Base-by-base conservation (phyloP, 2,888 invertebrate genomes). In the Dorcus parallelipipedus region DNA sequence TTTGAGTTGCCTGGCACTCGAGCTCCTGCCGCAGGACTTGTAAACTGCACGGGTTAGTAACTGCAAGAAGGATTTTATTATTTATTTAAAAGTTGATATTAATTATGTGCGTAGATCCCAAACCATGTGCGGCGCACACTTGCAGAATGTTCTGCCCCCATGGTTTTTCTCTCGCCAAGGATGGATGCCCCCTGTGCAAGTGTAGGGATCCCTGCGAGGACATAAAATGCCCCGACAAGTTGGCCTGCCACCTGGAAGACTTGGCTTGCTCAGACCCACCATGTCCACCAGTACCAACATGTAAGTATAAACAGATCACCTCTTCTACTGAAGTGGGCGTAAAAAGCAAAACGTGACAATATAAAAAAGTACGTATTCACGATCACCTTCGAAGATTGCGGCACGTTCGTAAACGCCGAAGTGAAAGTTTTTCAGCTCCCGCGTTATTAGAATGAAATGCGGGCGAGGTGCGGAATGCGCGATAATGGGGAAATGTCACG, bases 81-180 rank as follows among this genome's bases (percentile, higher is more conserved):
- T n/a, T n/a, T n/a, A n/a, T n/a, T n/a, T n/a, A n/a, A n/a, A n/a
- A n/a, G n/a, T n/a, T n/a, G n/a, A n/a, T n/a, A n/a, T n/a, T n/a
- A n/a, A n/a, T n/a, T n/a, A n/a, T n/a, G n/a, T n/a, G n/a, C n/a
- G n/a, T n/a, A n/a, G 82, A 82, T 48, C 88, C 88, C 0, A 83
- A 85, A 38, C 82, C 87, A 1, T 93, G 93, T 71, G 86, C 90
- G 0, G 90, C 90, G 0, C 90, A 90, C 67, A 89, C 89, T 0
- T 93, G 93, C 71, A 84, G 93, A 43, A 93, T 93, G 93, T 84
- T 92, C 63, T 93, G 93, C 68, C 89, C 92, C 0, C 84, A 91
- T 57, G 93, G 92, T 40, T 93, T 93, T 74, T 86, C 90, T 64
- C 83, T 90, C 69, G 80, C 82, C 43, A 67, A 79, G 10, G 83